These are phyloP conservation scores for Gouania willdenowi DNA, from an alignment of 2,797 vertebrate genomes.

Conservation along the genomic window DNA sequence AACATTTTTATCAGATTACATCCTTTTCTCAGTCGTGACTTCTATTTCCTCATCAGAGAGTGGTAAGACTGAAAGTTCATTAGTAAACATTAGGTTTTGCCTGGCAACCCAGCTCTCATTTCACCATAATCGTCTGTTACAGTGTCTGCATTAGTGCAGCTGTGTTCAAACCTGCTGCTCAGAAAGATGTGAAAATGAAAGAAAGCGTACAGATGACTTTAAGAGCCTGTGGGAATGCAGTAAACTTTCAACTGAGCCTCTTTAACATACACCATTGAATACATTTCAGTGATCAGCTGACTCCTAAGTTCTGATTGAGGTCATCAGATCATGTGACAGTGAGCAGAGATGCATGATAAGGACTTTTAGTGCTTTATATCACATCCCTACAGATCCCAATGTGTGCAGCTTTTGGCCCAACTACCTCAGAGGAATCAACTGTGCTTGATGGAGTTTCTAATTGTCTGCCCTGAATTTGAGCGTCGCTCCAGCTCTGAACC, in stretches of 20 bases:
- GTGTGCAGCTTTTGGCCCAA: constrained; percentile 68
- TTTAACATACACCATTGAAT: background rate
- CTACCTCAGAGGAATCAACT: constrained; percentile 64
- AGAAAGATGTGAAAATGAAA: too few species aligned
- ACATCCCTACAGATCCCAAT: constrained; percentile 50
- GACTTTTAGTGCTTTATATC: constrained; percentile 29
- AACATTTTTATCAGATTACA: too few species aligned
- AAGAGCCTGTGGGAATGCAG: too few species aligned
- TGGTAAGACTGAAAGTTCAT: too few species aligned
- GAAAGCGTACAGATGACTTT: too few species aligned
- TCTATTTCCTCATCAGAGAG: too few species aligned
- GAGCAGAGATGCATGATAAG: constrained; percentile 34
- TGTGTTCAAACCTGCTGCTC: too few species aligned
- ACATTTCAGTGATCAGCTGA: constrained; percentile 39
- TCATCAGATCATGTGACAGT: constrained; percentile 41
- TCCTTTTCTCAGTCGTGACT: too few species aligned
- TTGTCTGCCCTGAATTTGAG: constrained; percentile 71
- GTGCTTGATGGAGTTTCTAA: constrained; percentile 74
- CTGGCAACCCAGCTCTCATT: too few species aligned
- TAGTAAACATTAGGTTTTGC: too few species aligned
- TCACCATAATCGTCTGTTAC: too few species aligned
- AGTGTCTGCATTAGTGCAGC: too few species aligned
- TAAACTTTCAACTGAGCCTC: background rate
- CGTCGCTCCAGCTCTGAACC: constrained; percentile 15
- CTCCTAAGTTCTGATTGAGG: constrained; percentile 46